phyloP scores from a whole-genome alignment of 2,888 invertebrate genomes.

The Athalia circularis region DNA sequence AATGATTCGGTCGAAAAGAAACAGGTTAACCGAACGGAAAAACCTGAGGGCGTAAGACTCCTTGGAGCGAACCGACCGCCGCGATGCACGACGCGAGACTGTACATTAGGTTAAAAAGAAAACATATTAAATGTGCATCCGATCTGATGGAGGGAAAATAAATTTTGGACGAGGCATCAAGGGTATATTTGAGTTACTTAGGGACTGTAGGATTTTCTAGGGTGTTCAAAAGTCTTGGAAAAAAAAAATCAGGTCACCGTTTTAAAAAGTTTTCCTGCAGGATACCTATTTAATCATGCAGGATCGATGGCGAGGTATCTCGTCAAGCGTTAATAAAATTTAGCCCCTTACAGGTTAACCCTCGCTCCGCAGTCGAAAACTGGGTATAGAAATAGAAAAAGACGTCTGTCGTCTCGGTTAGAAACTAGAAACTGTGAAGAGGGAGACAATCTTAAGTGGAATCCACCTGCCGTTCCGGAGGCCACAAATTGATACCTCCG shows the following conservation, averaged over 20 bases:
- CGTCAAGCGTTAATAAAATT: slow-evolving; percentile 1
- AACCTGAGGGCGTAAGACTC: not conserved
- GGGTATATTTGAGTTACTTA: too few species aligned
- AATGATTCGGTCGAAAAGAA: slow-evolving; percentile 42
- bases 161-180: too few species aligned
- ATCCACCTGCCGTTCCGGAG: slow-evolving; percentile 46
- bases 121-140: too few species aligned
- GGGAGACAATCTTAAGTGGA: slow-evolving; percentile 38
- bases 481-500: slow-evolving; percentile 46
- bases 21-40: slow-evolving; percentile 33
- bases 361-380: not conserved
- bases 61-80: not conserved
- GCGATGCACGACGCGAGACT: too few species aligned
- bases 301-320: not conserved
- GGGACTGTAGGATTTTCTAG: not conserved
- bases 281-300: not conserved
- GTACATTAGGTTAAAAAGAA: too few species aligned
- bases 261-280: slow-evolving; percentile 10
- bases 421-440: slow-evolving; percentile 10
- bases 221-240: not conserved
- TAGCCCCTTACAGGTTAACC: not conserved
- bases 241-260: not conserved
- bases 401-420: slow-evolving; percentile 33
- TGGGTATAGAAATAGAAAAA: slow-evolving; percentile 7
- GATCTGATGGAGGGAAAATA: too few species aligned